A percentile compares a stretch with the other conserved stretches of the same genome.
Evolutionary conservation across 2,888 invertebrate species (phyloP).

Genomic region (Tholera decimalis): DNA sequence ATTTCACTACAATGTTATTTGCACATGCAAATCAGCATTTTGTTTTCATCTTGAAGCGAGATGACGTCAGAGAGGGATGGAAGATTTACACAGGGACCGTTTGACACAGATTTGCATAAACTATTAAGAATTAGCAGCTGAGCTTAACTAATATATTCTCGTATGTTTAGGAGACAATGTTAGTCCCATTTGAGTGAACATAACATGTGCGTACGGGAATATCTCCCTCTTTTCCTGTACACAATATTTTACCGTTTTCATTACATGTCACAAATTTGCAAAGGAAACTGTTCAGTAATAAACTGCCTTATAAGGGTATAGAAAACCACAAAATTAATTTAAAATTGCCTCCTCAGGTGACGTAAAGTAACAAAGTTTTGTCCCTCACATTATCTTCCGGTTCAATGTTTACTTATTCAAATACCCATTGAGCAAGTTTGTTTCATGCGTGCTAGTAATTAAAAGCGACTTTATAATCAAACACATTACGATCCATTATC

Average conservation of each 20-base stretch:
- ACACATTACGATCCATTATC: conserved; percentile 32
- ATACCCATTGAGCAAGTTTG: conserved; percentile 42
- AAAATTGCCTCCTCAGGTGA: conserved; percentile 8
- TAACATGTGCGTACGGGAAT: conserved; percentile 40
- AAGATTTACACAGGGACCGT: conserved; percentile 69
- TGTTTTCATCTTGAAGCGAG: conserved; percentile 83
- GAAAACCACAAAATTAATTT: conserved; percentile 19
- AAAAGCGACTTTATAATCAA: conserved; percentile 15
- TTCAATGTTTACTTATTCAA: conserved; percentile 48
- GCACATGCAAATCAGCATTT: conserved; percentile 90
- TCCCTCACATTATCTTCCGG: conserved; percentile 29
- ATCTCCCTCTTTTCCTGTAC: conserved; percentile 9
- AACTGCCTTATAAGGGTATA: conserved; percentile 10
- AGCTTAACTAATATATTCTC: conserved; percentile 73
- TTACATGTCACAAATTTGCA: conserved; percentile 12
- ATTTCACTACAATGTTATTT: conserved; percentile 89
- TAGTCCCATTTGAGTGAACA: conserved; percentile 44
- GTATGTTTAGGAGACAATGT: conserved; percentile 63
- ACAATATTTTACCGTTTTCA: conserved; percentile 40
- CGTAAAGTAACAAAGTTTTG: conserved; percentile 31
- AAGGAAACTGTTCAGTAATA: conserved; percentile 20
- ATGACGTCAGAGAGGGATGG: conserved; percentile 69
- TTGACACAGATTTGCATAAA: conserved; percentile 87
- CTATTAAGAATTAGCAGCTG: conserved; percentile 88
- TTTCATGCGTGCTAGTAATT: conserved; percentile 16